A percentile compares a stretch with the other conserved stretches of the same genome.
These are phyloP conservation scores for Apoderus coryli DNA, from an alignment of 2,888 invertebrate genomes.

Conservation along the genomic window DNA sequence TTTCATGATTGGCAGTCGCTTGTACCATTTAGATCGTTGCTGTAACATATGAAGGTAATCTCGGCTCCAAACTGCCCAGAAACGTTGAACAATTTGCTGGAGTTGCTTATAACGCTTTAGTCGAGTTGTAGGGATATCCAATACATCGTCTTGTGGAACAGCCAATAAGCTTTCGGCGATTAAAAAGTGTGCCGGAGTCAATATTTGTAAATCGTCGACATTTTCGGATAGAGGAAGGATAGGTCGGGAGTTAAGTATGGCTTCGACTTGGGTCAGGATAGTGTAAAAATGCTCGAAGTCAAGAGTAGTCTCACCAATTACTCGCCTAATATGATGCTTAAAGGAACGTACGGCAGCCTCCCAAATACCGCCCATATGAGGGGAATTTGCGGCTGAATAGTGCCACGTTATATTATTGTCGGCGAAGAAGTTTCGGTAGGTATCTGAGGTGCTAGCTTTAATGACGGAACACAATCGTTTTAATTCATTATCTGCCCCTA, in stretches of 20 bases:
- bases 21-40: too few relatives aligned
- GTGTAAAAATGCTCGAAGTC: constrained; percentile 23
- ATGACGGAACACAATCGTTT: too few relatives aligned
- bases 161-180: too few relatives aligned
- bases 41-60: constrained; percentile 6
- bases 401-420: constrained; percentile 17
- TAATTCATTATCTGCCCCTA: constrained; percentile 12
- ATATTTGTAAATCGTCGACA: too few relatives aligned
- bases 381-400: constrained; percentile 22
- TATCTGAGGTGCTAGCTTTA: too few relatives aligned
- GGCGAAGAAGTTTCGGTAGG: constrained; percentile 5
- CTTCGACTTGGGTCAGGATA: too few relatives aligned
- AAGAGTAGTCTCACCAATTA: constrained; percentile 16
- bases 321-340: constrained; percentile 20
- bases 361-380: too few relatives aligned
- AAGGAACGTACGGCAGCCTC: constrained; percentile 21
- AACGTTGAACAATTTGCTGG: constrained; percentile 6
- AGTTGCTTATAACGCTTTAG: constrained; percentile 3
- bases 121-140: constrained; percentile 2
- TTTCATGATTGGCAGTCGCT: too few relatives aligned
- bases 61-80: constrained; percentile 5
- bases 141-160: too few relatives aligned
- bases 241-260: too few relatives aligned
- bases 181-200: too few relatives aligned
- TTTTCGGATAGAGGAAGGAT: too few relatives aligned